Base-by-base conservation (phyloP, 2,113 vertebrate species). In the Lasiurus borealis region DNA sequence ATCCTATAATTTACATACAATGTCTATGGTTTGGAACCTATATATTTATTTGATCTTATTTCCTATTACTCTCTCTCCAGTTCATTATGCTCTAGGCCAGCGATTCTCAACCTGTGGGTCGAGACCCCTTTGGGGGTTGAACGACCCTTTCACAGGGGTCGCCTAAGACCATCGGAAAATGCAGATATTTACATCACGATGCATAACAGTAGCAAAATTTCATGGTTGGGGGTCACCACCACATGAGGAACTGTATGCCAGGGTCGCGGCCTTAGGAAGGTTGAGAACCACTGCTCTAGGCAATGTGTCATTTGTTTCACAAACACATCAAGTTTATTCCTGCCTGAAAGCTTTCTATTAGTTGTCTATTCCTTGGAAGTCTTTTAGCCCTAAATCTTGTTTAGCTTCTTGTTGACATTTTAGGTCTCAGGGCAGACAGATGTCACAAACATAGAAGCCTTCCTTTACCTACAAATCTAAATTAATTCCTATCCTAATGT, bases 241-340 rank as follows among this genome's bases (percentile, higher is more conserved):
- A 40, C 40, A 40, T 40, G 40, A 40, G 40, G 40, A 40, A 40
- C 40, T 40, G 40, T 40, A 40, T 40, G 40, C 40, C 3, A 40
- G 40, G 40, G 40, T 40, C 40, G 40, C 40, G 40, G 40, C 40
- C 40, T 40, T 40, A 40, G 40, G 40, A 40, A 40, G 40, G 40
- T 40, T 40, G 40, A 40, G 40, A 40, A 40, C 46, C 46, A 46
- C 46, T 57, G 3, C 88, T 80, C 34, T 89, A 84, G 48, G 44
- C 9, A 87, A 71, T 40, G 88, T 84, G 23, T 69, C 52, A 27
- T 87, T 91, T 89, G 29, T 73, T 76, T 19, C 27, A 87, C 25
- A 86, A 71, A 82, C 44, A 80, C 10, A 62, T 6, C 23, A n/a
- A n/a, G n/a, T 81, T 77, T 85, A 95, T 88, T 95, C 25, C 54